Evolutionary conservation across 2,888 invertebrate genomes (phyloP), one percentile per base, ranked within the genome.

Genomic region (Chouioia cunea): DNA sequence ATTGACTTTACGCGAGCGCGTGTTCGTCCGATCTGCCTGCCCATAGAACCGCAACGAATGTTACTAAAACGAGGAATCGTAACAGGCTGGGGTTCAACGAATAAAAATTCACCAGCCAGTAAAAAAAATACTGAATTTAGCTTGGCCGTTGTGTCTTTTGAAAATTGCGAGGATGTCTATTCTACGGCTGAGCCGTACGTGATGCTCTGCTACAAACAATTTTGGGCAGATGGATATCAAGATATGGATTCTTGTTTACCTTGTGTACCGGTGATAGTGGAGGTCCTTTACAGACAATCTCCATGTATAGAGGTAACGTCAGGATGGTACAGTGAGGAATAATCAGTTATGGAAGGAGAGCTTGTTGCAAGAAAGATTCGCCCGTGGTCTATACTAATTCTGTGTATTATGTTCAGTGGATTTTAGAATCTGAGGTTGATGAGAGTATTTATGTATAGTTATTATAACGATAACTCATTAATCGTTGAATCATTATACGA

Each of bases 191-290:
- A 74, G 10, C 68, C 66, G n/a, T 68, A 74, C 16, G 66, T 66
- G 2, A 68, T 74, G 22, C 44, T 73, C 10, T 48, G 65, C 43
- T 70, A 76, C 18, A 74, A 70, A 22, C 81, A 82, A 65, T 73
- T 82, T 47, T 82, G 82, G 64, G 82, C 80, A 12, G 82, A 81
- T 8, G 81, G 81, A 15, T 44, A 1, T 27, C 56, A 4, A 36
- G 71, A 65, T 0, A 53, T 64, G 52, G 80, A 79, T 46, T 78
- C 81, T 6, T 81, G n/a, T n/a, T n/a, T n/a, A n/a, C n/a, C n/a
- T n/a, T n/a, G n/a, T n/a, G 82, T 64, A 68, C 67, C 10, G 81
- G 82, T 10, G 81, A 82, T 68, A 81, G 81, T 47, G 82, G 82
- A 0, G 80, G 81, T 1, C 81, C 81, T 2, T 58, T 82, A 2